Conservation (phyloP, 2,888 invertebrate genomes). For the Acrobasis suavella region DNA sequence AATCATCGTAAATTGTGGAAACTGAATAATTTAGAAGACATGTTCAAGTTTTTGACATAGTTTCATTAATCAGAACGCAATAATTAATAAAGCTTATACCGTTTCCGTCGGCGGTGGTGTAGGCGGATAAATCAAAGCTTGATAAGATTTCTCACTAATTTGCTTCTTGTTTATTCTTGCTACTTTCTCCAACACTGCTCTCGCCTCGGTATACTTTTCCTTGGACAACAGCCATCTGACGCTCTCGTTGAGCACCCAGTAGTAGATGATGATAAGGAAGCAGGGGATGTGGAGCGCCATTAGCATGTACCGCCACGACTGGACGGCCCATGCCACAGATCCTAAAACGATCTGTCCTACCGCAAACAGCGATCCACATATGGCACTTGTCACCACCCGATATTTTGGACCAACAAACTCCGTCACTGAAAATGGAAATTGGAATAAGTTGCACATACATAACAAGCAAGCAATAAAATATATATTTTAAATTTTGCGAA, state of each 20-base stretch:
- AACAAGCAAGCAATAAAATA: too few relatives aligned
- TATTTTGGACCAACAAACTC: slow-evolving; percentile 86
- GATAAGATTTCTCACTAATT: slow-evolving; percentile 78
- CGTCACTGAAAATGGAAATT: slow-evolving; percentile 68
- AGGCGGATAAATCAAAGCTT: slow-evolving; percentile 67
- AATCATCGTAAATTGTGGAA: background rate
- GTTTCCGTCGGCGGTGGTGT: slow-evolving; percentile 26
- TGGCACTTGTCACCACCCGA: slow-evolving; percentile 84
- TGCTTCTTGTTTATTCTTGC: slow-evolving; percentile 83
- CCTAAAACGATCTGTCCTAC: slow-evolving; percentile 84
- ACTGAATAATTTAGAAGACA: too few relatives aligned
- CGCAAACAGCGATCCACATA: slow-evolving; percentile 84
- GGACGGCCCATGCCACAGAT: slow-evolving; percentile 82
- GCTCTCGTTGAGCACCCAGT: slow-evolving; percentile 85
- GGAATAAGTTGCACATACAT: too few relatives aligned
- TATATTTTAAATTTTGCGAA: too few relatives aligned
- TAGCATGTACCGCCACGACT: slow-evolving; percentile 84
- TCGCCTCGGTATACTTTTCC: slow-evolving; percentile 83
- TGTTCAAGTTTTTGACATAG: too few relatives aligned
- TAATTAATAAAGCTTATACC: background rate
- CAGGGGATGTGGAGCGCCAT: slow-evolving; percentile 84
- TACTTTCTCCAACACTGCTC: slow-evolving; percentile 81
- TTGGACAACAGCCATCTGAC: slow-evolving; percentile 88
- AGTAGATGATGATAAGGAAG: slow-evolving; percentile 82
- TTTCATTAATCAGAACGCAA: background rate